A percentile compares a stretch with the other conserved stretches of the same genome.
Conservation (phyloP, 1,140 invertebrate species). For the Dreissena rostriformis region DNA sequence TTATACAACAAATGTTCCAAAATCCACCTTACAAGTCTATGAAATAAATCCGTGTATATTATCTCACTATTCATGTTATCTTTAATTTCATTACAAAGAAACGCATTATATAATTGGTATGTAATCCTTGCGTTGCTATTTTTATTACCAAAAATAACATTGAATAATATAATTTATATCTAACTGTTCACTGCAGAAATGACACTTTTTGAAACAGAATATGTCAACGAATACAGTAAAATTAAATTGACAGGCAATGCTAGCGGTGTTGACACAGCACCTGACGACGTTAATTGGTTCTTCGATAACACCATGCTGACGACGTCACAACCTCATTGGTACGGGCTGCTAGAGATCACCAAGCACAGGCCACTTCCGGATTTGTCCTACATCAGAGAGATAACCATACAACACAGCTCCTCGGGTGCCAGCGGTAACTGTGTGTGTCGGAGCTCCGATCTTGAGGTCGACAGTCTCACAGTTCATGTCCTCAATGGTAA, state of each 20-base stretch:
- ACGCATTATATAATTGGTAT: too few relatives aligned
- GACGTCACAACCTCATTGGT: slow-evolving; percentile 31
- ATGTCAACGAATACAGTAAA: slow-evolving; percentile 33
- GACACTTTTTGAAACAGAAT: slow-evolving; percentile 20
- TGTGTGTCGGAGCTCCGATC: slow-evolving; percentile 52
- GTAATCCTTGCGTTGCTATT: too few relatives aligned
- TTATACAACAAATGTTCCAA: too few relatives aligned
- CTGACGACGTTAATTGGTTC: slow-evolving; percentile 51
- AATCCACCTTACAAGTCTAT: too few relatives aligned
- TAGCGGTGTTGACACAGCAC: slow-evolving; percentile 37
- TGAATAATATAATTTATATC: not conserved
- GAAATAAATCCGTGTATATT: too few relatives aligned
- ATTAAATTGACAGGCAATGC: slow-evolving; percentile 52
- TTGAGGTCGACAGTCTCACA: slow-evolving; percentile 34
- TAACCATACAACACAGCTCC: slow-evolving; percentile 43
- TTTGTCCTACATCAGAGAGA: slow-evolving; percentile 39
- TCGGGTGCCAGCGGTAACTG: slow-evolving; percentile 41
- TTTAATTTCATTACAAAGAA: too few relatives aligned
- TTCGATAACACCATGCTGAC: slow-evolving; percentile 38
- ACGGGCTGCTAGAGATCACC: slow-evolving; percentile 35
- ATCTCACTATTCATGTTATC: too few relatives aligned
- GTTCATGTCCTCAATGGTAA: slow-evolving; percentile 56
- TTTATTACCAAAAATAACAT: not conserved
- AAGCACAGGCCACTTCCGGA: slow-evolving; percentile 30
- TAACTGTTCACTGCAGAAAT: slow-evolving; percentile 34